Percentiles rank a stretch among this genome's conserved stretches.
These are phyloP conservation scores for Epicampocera succincta DNA, from an alignment of 2,888 invertebrate genomes.

Conservation along the genomic window DNA sequence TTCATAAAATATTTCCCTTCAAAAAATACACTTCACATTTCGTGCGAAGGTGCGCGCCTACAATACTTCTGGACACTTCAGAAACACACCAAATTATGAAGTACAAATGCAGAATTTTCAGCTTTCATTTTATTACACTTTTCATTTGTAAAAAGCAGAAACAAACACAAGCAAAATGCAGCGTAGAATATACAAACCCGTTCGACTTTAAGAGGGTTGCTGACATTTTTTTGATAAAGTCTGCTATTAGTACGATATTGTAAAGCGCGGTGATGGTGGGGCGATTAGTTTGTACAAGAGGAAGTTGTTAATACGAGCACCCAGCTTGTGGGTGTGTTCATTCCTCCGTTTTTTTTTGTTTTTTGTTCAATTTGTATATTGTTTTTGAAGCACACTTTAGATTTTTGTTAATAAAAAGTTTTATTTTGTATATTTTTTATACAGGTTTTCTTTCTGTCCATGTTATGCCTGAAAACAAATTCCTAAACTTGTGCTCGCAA, in stretches of 20 bases:
- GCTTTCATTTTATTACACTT: background rate
- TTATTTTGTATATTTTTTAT: slow-evolving; percentile 18
- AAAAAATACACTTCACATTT: background rate
- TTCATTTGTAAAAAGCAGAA: no score
- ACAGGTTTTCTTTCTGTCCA: slow-evolving; percentile 1
- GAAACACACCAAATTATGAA: slow-evolving; percentile 18
- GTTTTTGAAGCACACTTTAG: slow-evolving; percentile 47
- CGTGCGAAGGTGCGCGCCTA: slow-evolving; percentile 40
- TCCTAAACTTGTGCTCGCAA: slow-evolving; percentile 20
- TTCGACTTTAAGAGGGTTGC: slow-evolving; percentile 45
- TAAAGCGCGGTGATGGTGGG: background rate
- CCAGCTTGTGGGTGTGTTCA: slow-evolving; percentile 13
- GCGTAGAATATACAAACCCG: background rate
- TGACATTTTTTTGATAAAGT: slow-evolving; percentile 21
- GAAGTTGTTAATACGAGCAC: slow-evolving; percentile 8
- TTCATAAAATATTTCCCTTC: slow-evolving; percentile 21
- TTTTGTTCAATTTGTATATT: slow-evolving; percentile 20
- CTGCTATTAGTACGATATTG: no score
- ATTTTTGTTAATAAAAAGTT: slow-evolving; percentile 4
- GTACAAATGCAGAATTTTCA: background rate
- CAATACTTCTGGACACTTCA: slow-evolving; percentile 39
- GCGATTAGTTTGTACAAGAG: slow-evolving; percentile 1
- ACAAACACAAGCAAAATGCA: slow-evolving; percentile 7
- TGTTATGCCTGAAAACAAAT: slow-evolving; percentile 35
- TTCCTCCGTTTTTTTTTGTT: slow-evolving; percentile 2